Evolutionary conservation across 2,797 vertebrate species (phyloP), one percentile per base, ranked within the genome.

Genomic region (Gouania willdenowi): DNA sequence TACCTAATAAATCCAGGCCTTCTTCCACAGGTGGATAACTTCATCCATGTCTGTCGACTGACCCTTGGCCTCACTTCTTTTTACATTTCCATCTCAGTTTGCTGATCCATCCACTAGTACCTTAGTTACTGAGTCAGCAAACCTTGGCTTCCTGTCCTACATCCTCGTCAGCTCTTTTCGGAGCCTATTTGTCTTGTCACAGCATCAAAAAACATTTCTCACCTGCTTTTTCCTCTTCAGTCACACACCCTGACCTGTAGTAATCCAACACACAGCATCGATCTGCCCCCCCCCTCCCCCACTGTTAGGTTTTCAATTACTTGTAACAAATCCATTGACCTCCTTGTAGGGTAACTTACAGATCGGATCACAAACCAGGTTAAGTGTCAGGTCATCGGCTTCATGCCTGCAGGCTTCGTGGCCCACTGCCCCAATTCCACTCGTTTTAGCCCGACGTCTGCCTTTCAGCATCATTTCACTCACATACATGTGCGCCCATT

Each of bases 101-200:
- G n/a, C n/a, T n/a, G n/a, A n/a, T n/a, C n/a, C n/a, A n/a, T n/a
- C n/a, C n/a, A n/a, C n/a, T n/a, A n/a, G n/a, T n/a, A n/a, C n/a
- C n/a, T n/a, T n/a, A n/a, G 39, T 35, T 16, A 0, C 19, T 3
- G 11, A 16, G 27, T 49, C 32, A 31, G 28, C 13, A 3, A 13
- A 3, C 13, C 13, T 3, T 14, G 13, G 2, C 13, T 14, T 14
- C 13, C 13, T 14, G 3, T 41, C 17, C 18, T n/a, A 15, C 13
- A 36, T 36, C 26, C 37, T 22, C 4, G 2, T 36, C 36, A 24
- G 22, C 33, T 44, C 35, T 46, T 29, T 60, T 41, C 26, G 52
- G 15, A 40, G 66, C 71, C 56, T 71, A 63, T 64, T 47, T 70
- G 82, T 82, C 81, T 81, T 53, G 67, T 40, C 73, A 15, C 29